These are phyloP conservation scores for Saimiri boliviensis DNA, from an alignment of 2,113 vertebrate species.

Conservation along the genomic window DNA sequence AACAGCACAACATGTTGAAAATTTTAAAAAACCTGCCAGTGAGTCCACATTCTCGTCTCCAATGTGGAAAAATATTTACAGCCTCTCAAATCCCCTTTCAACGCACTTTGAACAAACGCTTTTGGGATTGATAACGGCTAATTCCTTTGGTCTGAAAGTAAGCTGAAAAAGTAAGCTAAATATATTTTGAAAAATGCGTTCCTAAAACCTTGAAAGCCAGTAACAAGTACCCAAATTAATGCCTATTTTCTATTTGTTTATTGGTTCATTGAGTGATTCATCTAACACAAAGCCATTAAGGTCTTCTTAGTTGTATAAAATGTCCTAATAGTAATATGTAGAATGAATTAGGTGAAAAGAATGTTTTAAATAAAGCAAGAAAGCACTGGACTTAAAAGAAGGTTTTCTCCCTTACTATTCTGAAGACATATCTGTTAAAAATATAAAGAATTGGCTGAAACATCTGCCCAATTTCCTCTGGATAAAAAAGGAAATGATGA, in stretches of 20 bases:
- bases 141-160: slow-evolving; percentile 10
- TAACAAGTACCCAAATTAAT: background rate
- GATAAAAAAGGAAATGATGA: background rate
- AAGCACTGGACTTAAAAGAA: background rate
- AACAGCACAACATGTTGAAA: background rate
- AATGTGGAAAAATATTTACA: background rate
- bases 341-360: background rate
- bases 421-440: background rate
- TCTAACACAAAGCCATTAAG: background rate
- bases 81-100: background rate
- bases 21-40: background rate
- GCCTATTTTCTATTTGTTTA: background rate
- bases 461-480: background rate
- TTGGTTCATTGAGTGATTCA: background rate
- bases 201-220: background rate
- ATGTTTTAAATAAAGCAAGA: background rate
- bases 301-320: background rate
- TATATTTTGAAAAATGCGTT: background rate
- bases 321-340: background rate
- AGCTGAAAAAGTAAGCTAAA: background rate
- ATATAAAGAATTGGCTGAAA: background rate
- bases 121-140: background rate
- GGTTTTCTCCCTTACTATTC: background rate
- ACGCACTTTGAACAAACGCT: background rate
- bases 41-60: background rate